Percentiles rank a stretch among this genome's conserved stretches.
These are phyloP conservation scores for Itoplectis maculator DNA, from an alignment of 2,888 invertebrate species.

Conservation along the genomic window DNA sequence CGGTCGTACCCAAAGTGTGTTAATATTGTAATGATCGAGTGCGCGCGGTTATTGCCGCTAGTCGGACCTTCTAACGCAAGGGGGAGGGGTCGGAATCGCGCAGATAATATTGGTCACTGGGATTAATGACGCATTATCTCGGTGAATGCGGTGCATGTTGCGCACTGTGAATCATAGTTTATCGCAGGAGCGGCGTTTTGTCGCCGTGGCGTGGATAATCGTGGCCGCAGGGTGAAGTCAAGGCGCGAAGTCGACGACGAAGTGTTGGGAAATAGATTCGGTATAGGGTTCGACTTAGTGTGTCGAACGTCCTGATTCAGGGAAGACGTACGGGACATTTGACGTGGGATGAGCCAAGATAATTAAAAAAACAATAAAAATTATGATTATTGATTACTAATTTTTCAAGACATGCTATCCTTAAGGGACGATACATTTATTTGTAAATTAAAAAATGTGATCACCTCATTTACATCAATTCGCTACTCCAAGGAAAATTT, in stretches of 20 bases:
- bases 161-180: constrained; percentile 29
- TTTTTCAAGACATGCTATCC: too few species aligned
- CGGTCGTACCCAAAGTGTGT: constrained; percentile 40
- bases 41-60: constrained; percentile 20
- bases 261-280: too few species aligned
- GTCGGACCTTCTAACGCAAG: neutral
- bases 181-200: neutral
- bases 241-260: neutral
- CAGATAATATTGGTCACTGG: constrained; percentile 51
- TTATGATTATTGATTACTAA: too few species aligned
- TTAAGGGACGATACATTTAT: too few species aligned
- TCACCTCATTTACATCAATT: too few species aligned
- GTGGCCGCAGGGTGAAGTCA: neutral
- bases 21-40: constrained; percentile 57
- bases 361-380: too few species aligned
- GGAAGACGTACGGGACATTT: too few species aligned
- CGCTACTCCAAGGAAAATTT: too few species aligned
- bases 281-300: too few species aligned
- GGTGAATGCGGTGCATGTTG: constrained; percentile 27
- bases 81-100: neutral
- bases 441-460: too few species aligned
- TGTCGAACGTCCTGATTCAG: too few species aligned
- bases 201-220: neutral
- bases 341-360: too few species aligned
- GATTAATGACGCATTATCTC: constrained; percentile 52